Evolutionary conservation across 2,797 vertebrate species (phyloP).

Genomic region (Chrosomus eos): DNA sequence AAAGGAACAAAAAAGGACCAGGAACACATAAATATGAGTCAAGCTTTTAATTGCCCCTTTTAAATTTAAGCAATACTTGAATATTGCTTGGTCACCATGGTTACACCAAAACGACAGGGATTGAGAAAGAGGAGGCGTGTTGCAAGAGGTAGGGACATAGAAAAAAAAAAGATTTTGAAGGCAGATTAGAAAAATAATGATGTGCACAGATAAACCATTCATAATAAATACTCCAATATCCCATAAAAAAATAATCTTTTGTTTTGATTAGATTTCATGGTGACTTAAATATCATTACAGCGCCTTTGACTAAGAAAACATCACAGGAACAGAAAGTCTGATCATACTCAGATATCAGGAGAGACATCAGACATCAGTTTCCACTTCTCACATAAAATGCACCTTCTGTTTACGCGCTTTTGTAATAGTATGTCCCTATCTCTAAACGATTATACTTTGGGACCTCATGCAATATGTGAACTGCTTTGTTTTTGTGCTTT

Average conservation of each 20-base stretch:
- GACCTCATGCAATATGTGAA: neutral
- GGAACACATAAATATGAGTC: no score
- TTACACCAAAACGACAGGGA: no score
- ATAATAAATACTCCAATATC: neutral
- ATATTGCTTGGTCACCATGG: neutral
- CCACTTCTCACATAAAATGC: neutral
- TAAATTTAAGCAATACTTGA: neutral
- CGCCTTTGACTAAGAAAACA: neutral
- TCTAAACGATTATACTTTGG: neutral
- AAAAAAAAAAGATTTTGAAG: no score
- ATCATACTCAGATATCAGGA: neutral
- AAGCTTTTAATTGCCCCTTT: neutral
- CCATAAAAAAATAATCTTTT: neutral
- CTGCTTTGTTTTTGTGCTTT: neutral
- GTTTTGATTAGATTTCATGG: neutral
- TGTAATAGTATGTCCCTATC: neutral
- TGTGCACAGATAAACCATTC: neutral
- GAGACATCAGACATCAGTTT: neutral
- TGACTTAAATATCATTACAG: neutral
- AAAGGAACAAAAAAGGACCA: neutral
- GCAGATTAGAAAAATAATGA: neutral
- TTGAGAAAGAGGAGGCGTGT: no score
- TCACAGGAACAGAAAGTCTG: neutral
- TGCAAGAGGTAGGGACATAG: no score
- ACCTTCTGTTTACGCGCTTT: neutral